Evolutionary conservation across 92 coral and sea anemone genomes (phyloP).

Genomic region (Siderastrea radians): DNA sequence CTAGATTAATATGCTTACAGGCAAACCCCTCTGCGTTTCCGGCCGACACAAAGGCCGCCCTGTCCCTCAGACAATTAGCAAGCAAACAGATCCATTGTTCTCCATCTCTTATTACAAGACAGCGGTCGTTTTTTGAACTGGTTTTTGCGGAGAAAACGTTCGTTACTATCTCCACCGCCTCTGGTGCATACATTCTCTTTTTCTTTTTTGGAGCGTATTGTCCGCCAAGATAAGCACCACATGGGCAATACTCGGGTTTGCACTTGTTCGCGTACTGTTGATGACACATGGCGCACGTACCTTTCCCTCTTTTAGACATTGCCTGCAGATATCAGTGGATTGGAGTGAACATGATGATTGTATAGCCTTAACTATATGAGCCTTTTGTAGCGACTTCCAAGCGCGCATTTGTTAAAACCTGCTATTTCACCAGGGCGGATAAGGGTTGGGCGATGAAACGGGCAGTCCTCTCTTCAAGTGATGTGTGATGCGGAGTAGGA

Average conservation of each 20-base stretch:
- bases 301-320: not conserved
- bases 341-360: not conserved
- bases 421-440: not conserved
- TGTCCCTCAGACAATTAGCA: not conserved
- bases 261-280: not conserved
- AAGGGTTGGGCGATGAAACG: no score
- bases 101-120: not conserved
- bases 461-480: no score
- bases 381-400: not conserved
- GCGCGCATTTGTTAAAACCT: not conserved
- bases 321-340: not conserved
- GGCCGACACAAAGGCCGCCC: not conserved
- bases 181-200: not conserved
- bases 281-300: not conserved
- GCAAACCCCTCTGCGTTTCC: not conserved
- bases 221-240: not conserved
- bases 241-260: not conserved
- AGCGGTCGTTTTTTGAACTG: not conserved
- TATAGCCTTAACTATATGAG: no score
- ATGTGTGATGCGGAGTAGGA: no score
- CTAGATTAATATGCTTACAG: slow-evolving; percentile 2
- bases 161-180: not conserved
- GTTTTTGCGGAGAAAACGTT: not conserved
- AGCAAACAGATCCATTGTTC: not conserved
- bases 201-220: not conserved